Base-by-base conservation (phyloP, 1,140 invertebrate genomes). In the Heterodera schachtii region DNA sequence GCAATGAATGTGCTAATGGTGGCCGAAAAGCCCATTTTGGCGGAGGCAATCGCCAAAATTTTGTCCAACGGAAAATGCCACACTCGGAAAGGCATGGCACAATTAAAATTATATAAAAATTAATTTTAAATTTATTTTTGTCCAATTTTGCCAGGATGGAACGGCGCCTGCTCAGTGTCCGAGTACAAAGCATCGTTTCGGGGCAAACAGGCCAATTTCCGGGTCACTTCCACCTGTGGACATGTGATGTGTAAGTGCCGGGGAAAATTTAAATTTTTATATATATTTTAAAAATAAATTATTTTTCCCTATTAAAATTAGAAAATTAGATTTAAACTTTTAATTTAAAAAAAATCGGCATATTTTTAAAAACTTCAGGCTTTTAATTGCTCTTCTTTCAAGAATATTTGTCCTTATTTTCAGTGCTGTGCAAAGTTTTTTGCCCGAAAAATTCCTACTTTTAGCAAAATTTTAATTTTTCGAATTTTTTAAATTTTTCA, bases 21-120 rank as follows among this genome's bases (percentile, higher is more conserved):
- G 81, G 97, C 98, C 84, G 98, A 99, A 91, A 99, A 99, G 93
- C 98, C 97, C 9, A 98, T 96, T 73, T 90, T 99, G 90, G 97
- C 98, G 31, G 94, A 94, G 88, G 96, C 96, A 49, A 92, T 99
- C 49, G 95, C 97, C 0, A 94, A 94, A 90, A 97, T 99, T 87
- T 92, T 99, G 78, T 98, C 96, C 82, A 95, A 95, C 91, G 94
- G 94, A 73, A 93, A 93, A 88, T 93, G 93, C 90, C 93, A 91
- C 13, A 92, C 93, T 0, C 93, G 94, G 90, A 98, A 98, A 94
- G 95, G 96, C 95, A 64, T 77, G 67, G 43, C 46, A 31, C 16
- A 49, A 49, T 80, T 76, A 19, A 13, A 6, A 52, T 16, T 6
- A n/a, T 49, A 52, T 49, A 49, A 49, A 4, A 69, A 70, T 82